Percentiles rank a stretch among this genome's conserved stretches.
These are phyloP conservation scores for Stichopus horrens DNA, from an alignment of 53 echinoderm and acorn worm genomes.

Conservation along the genomic window DNA sequence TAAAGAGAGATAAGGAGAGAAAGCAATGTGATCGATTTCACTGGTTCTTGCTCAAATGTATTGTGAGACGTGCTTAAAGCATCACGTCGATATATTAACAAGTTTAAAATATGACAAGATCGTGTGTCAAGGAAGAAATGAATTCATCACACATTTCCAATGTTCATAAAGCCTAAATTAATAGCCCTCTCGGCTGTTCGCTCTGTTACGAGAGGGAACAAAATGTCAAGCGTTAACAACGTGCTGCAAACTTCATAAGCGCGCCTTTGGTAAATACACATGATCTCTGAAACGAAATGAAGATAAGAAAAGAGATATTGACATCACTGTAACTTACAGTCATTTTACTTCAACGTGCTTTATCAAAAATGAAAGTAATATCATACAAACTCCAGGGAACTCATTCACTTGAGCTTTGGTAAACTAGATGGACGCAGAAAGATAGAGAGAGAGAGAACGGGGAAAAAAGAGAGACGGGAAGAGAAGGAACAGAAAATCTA, in stretches of 20 bases:
- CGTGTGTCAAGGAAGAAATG: background rate
- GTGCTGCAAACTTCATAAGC: too few relatives aligned
- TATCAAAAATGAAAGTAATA: constrained; percentile 10
- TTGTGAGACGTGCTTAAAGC: background rate
- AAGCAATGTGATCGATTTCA: too few relatives aligned
- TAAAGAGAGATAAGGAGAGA: too few relatives aligned
- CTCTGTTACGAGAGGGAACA: too few relatives aligned
- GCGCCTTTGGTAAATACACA: too few relatives aligned
- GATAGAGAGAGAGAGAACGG: too few relatives aligned
- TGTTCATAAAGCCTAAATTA: too few relatives aligned
- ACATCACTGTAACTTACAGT: background rate
- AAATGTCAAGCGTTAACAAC: too few relatives aligned
- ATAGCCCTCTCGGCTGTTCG: too few relatives aligned
- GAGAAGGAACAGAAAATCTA: background rate
- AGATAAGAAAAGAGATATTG: background rate
- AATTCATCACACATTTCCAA: too few relatives aligned
- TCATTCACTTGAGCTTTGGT: constrained; percentile 7
- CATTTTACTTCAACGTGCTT: background rate
- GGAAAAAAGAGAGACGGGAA: too few relatives aligned
- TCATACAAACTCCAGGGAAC: background rate
- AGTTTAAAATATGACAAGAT: background rate
- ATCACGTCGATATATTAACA: background rate
- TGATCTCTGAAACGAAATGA: background rate
- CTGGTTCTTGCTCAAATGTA: background rate
- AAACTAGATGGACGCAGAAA: background rate